Evolutionary conservation across 2,797 vertebrate genomes (phyloP), one percentile per base, ranked within the genome.

Genomic region (Phaenicophaeus curvirostris): DNA sequence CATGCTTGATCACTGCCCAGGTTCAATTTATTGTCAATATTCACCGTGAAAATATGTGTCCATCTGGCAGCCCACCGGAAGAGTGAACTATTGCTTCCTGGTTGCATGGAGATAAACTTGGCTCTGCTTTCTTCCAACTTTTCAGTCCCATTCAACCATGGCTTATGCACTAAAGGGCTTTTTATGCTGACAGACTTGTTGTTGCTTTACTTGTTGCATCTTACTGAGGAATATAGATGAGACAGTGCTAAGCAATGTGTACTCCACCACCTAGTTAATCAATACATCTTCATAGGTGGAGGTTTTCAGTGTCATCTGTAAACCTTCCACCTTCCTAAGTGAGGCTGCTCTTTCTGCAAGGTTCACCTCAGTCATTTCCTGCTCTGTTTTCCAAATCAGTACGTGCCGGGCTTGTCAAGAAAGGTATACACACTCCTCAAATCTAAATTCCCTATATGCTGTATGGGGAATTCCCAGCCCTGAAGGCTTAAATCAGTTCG

Each of bases 401-500:
- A 0, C 19, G 35, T 59, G 39, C 65, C 87, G 44, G 31, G 14
- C 41, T 85, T 85, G 51, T 80, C 2, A 16, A 79, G 46, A 23
- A 58, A 63, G 57, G 27, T 16, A 3, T 59, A 62, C 35, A 53
- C 33, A 30, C 35, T 48, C 21, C 57, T 93, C 42, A 74, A 33
- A 58, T 55, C 76, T 63, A 62, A 88, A 89, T 90, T 85, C 54
- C 37, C 24, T 42, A 6, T 87, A 91, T 59, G 4, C 72, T 85
- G 6, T 53, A 5, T 0, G 2, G 57, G 41, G 81, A 96, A 74
- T 94, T 94, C 74, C 81, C 75, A 92, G 15, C 50, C 42, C 84
- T 74, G 33, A 74, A 85, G 75, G 68, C 50, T 93, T 89, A 89
- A 87, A 89, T 90, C 74, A 82, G 31, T 53, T 96, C 28, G 19